Base-by-base conservation (phyloP, 2,797 vertebrate species). In the Pogonophryne albipinna region DNA sequence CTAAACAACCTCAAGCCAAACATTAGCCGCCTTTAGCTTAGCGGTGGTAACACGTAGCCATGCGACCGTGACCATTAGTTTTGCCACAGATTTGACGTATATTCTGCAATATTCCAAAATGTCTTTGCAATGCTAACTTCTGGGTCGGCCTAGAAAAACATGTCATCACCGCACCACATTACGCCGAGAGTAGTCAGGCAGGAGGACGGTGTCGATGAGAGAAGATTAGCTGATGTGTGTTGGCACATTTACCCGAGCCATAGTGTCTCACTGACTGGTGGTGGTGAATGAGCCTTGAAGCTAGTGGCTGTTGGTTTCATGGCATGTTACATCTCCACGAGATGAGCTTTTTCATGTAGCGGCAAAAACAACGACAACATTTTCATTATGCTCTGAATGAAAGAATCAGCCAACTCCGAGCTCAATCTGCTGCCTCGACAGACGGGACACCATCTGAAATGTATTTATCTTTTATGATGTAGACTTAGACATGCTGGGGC, bases 271-370 rank as follows among this genome's bases (percentile, higher is more conserved):
- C 42, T 55, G 66, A 58, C 59, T 38, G 20, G 9, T 2, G 64
- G 50, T 44, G 42, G 55, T 17, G 70, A 82, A 47, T 10, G 74
- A 63, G 65, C 34, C 62, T 23, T 14, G 23, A 34, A 50, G 66
- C 27, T 8, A 50, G 58, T 10, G 19, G 31, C 50, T 58, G 72
- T 15, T 66, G 49, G 44, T 34, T 63, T 61, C 38, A 23, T 27
- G 15, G 44, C 57, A 27, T 31, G 57, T 66, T 44, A 14, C 3
- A 13, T 70, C 58, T 45, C 20, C 68, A 53, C 56, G 16, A 46
- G 53, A 82, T 31, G 66, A 76, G 63, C 17, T n/a, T n/a, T 9
- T 55, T 50, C 10, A 13, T 10, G 38, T 4, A 1, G 23, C 78
- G 61, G 55, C 71, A 42, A 61, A 46, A 16, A 38, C 34, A 38